Conservation (phyloP, 2,888 invertebrate genomes). For the Cotesia congregata region DNA sequence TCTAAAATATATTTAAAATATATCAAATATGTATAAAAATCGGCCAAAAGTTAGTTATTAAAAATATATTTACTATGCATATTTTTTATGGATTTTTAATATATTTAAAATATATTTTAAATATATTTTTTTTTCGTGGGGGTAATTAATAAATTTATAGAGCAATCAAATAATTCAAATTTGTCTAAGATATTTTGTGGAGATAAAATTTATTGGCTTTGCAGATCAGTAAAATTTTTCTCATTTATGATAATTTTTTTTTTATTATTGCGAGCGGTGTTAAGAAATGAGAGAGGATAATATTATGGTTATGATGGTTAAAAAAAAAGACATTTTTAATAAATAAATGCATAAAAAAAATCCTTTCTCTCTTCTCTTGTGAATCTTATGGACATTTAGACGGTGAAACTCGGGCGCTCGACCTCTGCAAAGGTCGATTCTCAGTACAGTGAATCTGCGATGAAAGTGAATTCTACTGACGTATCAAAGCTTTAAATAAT, state of each 20-base stretch:
- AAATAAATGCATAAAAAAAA: conserved; percentile 24
- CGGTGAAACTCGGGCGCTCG: conserved; percentile 66
- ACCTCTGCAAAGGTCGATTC: conserved; percentile 66
- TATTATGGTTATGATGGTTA: conserved; percentile 23
- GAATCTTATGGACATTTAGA: conserved; percentile 27
- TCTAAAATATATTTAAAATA: too few relatives aligned
- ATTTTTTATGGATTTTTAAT: too few relatives aligned
- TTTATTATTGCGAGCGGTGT: not conserved
- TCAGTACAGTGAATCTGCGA: conserved; percentile 55
- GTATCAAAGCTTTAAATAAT: conserved; percentile 17
- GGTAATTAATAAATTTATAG: not conserved
- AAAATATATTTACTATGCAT: too few relatives aligned
- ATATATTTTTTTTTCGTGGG: too few relatives aligned
- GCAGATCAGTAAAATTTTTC: too few relatives aligned
- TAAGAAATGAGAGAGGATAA: conserved; percentile 17
- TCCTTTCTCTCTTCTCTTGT: conserved; percentile 15
- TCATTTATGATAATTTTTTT: not conserved
- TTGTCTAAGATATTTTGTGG: too few relatives aligned
- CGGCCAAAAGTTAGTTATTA: too few relatives aligned
- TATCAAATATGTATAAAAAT: too few relatives aligned
- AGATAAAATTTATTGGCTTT: too few relatives aligned
- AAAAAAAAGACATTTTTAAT: not conserved
- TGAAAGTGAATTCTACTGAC: conserved; percentile 59
- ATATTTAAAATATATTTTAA: too few relatives aligned
- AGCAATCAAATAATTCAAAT: too few relatives aligned